phyloP scores from a whole-genome alignment of 92 coral and sea anemone species.

The Desmophyllum pertusum region DNA sequence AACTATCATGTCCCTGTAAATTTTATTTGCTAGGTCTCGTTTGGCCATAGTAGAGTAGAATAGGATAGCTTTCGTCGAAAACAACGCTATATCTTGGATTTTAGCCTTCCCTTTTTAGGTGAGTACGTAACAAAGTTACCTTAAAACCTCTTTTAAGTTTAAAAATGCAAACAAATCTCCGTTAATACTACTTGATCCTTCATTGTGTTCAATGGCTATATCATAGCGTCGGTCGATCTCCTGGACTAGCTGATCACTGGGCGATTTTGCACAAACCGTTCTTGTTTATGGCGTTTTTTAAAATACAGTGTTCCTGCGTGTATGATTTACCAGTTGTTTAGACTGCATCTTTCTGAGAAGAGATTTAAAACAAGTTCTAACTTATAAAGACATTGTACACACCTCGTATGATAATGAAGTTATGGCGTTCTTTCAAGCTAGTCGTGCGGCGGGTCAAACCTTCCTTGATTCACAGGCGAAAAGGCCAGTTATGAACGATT shows the following conservation, averaged over 20 bases:
- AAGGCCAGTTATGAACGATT: neutral
- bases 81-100: constrained; percentile 23
- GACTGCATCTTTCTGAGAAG: neutral
- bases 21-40: constrained; percentile 30
- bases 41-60: constrained; percentile 16
- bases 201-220: constrained; percentile 20
- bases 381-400: neutral
- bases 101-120: constrained; percentile 27
- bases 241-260: constrained; percentile 12
- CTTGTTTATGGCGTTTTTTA: neutral
- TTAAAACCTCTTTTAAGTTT: constrained; percentile 7
- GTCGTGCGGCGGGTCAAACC: constrained; percentile 5
- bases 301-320: neutral
- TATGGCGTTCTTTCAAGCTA: neutral
- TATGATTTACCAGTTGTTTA: neutral
- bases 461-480: neutral
- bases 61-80: constrained; percentile 14
- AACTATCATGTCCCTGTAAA: constrained; percentile 21
- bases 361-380: neutral
- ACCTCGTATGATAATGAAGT: constrained; percentile 24
- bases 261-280: neutral
- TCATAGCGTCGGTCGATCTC: constrained; percentile 31
- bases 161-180: constrained; percentile 14
- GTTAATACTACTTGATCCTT: constrained; percentile 32
- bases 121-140: constrained; percentile 17